A percentile compares a stretch with the other conserved stretches of the same genome.
Evolutionary conservation across 2,113 vertebrate genomes (phyloP).

Genomic region (Saguinus imperator): DNA sequence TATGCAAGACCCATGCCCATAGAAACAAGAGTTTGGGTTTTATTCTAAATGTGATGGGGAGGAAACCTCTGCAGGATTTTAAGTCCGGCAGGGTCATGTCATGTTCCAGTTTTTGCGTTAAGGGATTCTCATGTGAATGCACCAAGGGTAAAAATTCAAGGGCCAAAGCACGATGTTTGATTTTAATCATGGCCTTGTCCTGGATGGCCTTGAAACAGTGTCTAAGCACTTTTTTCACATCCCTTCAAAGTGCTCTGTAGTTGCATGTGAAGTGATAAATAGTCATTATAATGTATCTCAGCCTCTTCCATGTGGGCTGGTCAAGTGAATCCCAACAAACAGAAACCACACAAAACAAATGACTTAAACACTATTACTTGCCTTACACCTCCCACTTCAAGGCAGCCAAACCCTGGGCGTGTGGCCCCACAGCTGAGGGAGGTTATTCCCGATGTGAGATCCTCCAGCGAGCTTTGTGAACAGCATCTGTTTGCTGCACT

Average conservation of each 20-base stretch:
- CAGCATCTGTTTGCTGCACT: background rate
- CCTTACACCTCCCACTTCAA: background rate
- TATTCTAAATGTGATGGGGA: background rate
- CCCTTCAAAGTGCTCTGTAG: conserved; percentile 12
- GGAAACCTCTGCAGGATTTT: background rate
- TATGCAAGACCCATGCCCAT: too few relatives aligned
- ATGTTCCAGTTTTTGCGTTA: background rate
- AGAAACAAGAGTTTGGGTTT: background rate
- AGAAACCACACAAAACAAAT: conserved; percentile 24
- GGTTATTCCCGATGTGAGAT: background rate
- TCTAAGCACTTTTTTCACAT: background rate
- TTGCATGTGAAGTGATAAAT: background rate
- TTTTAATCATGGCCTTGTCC: background rate
- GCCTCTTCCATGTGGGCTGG: background rate
- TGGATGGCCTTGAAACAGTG: background rate
- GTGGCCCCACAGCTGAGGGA: background rate
- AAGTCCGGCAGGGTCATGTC: background rate
- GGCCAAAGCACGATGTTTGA: background rate
- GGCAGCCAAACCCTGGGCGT: background rate
- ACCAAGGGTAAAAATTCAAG: background rate
- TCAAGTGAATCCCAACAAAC: background rate
- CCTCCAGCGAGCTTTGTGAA: background rate
- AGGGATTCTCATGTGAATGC: background rate
- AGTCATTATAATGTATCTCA: background rate
- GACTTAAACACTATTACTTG: background rate